Conservation (phyloP, 2,797 vertebrate genomes). For the Pangasius krempfi region DNA sequence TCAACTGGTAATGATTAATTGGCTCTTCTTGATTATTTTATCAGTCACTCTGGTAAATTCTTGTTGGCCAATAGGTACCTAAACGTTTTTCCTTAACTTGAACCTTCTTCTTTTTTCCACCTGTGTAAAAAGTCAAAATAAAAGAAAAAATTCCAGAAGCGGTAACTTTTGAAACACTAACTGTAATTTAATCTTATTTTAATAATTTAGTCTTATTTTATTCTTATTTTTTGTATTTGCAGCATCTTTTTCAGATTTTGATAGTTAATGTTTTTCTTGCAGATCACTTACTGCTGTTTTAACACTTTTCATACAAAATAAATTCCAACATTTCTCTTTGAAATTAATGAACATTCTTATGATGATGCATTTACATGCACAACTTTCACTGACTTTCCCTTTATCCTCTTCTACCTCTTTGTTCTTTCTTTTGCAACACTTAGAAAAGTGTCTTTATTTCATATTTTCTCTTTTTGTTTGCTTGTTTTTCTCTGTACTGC, state of each 20-base stretch:
- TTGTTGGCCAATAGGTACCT: not conserved
- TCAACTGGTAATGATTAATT: not conserved
- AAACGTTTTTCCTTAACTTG: not conserved
- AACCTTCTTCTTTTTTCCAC: too few relatives aligned
- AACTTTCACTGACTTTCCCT: constrained; percentile 9
- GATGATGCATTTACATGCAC: constrained; percentile 43
- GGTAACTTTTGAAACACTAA: not conserved
- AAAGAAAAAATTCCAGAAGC: not conserved
- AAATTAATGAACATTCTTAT: constrained; percentile 30
- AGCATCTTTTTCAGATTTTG: not conserved
- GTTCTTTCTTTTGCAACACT: not conserved
- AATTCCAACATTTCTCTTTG: not conserved
- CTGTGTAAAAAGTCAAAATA: not conserved
- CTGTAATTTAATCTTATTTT: not conserved
- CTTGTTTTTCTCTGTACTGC: not conserved
- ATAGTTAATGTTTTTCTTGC: not conserved
- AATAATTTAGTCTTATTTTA: not conserved
- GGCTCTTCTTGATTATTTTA: not conserved
- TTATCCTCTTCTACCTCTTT: not conserved
- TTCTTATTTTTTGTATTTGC: not conserved
- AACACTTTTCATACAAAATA: constrained; percentile 1
- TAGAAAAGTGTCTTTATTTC: constrained; percentile 7
- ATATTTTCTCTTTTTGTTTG: not conserved
- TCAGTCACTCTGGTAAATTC: not conserved
- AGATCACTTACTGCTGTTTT: not conserved